These are phyloP conservation scores for Meteorus colon DNA, from an alignment of 2,888 invertebrate genomes.

Conservation along the genomic window DNA sequence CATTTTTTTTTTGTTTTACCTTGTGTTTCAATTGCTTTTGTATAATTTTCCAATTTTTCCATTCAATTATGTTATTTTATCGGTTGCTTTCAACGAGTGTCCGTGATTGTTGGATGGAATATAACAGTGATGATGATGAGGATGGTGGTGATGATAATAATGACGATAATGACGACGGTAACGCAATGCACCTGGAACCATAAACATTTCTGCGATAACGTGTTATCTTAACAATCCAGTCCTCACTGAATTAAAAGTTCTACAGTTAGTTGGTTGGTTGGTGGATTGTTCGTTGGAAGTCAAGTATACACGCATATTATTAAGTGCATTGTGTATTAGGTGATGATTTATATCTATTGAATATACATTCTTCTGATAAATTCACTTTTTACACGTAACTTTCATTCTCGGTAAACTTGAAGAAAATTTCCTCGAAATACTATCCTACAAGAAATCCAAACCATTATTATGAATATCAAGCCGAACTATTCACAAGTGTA, in stretches of 20 bases:
- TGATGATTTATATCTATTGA: not conserved
- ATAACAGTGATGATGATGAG: not conserved
- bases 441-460: too few relatives aligned
- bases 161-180: conserved; percentile 25
- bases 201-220: conserved; percentile 50
- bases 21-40: not conserved
- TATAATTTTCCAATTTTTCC: not conserved
- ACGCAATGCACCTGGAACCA: conserved; percentile 44
- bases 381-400: not conserved
- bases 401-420: not conserved
- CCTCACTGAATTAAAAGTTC: conserved; percentile 38
- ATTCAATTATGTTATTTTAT: conserved; percentile 20
- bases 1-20: not conserved
- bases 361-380: not conserved
- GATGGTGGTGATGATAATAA: not conserved
- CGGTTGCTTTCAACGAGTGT: not conserved
- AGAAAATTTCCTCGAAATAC: not conserved
- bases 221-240: conserved; percentile 41
- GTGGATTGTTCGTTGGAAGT: conserved; percentile 21
- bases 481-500: too few relatives aligned
- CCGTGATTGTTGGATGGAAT: not conserved
- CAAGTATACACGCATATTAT: not conserved
- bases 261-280: conserved; percentile 25
- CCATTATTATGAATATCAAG: too few relatives aligned
- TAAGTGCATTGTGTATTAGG: conserved; percentile 8